A percentile compares a stretch with the other conserved stretches of the same genome.
phyloP scores from a whole-genome alignment of 1,140 invertebrate genomes.

The Zaprionus ornatus region DNA sequence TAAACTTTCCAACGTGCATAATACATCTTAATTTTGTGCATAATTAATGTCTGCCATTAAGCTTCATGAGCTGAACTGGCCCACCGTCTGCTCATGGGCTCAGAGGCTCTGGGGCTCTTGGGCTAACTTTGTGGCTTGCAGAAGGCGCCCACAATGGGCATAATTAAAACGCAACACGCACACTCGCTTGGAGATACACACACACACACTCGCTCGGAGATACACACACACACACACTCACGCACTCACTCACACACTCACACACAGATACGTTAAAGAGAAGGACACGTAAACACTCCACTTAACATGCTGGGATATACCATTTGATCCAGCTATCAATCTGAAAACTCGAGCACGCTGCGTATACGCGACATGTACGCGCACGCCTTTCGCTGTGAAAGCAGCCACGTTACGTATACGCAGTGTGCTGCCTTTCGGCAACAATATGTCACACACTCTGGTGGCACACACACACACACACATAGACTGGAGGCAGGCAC shows the following conservation, averaged over 20 bases:
- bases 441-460: slow-evolving; percentile 58
- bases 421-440: slow-evolving; percentile 52
- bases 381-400: not conserved
- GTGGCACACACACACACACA: not conserved
- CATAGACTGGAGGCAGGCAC: not conserved
- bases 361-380: slow-evolving; percentile 37
- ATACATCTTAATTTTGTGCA: slow-evolving; percentile 71
- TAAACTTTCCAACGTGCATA: slow-evolving; percentile 52
- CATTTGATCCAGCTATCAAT: slow-evolving; percentile 79
- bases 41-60: slow-evolving; percentile 76
- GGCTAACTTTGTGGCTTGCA: slow-evolving; percentile 40
- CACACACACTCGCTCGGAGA: too few species aligned
- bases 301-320: slow-evolving; percentile 76
- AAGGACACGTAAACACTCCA: slow-evolving; percentile 66
- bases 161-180: slow-evolving; percentile 47
- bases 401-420: slow-evolving; percentile 54
- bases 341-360: slow-evolving; percentile 49
- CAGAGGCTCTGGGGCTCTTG: slow-evolving; percentile 20
- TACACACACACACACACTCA: not conserved
- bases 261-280: slow-evolving; percentile 8
- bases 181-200: not conserved
- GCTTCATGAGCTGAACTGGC: slow-evolving; percentile 20
- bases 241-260: not conserved
- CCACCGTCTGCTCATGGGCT: not conserved
- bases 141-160: slow-evolving; percentile 23